Evolutionary conservation across 2,797 vertebrate species (phyloP), one percentile per base, ranked within the genome.

Genomic region (Melanotaenia parkinsoni): DNA sequence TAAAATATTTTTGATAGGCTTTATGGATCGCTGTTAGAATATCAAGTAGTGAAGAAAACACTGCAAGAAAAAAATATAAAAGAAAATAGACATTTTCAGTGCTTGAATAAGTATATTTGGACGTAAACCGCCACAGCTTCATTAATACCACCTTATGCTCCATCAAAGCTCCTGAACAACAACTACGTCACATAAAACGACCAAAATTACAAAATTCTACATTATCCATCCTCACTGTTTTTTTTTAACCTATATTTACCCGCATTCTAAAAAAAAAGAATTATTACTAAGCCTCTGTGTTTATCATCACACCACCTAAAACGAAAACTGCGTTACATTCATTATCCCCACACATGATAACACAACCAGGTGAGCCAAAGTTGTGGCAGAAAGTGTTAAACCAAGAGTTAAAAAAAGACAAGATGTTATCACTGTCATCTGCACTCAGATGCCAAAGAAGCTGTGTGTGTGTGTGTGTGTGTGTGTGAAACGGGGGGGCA

Each of bases 381-480:
- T 79, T 87, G 87, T 81, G 87, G 89, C 79, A 86, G 71, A 86
- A 74, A 61, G 83, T 86, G 87, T 85, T 80, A 83, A 90, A 88
- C 90, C 88, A 75, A 40, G 76, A 82, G 85, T 87, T 88, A 84
- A 87, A 90, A 94, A 86, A 83, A 91, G 85, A 84, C 2, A 0
- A 63, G 79, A 87, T 80, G 75, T 61, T 92, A 94, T 94, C 93
- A 8, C 61, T 76, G 37, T 63, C 78, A 88, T 90, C 90, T 91
- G 87, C 74, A 73, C 81, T 86, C 76, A 79, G 78, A 88, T 85
- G 83, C 82, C 71, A 84, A 70, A 66, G 72, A 64, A 70, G 63
- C 30, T 80, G 24, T 60, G 33, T 47, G 30, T 59, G n/a, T 61
- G 35, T 60, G 59, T 64, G 67, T 67, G 56, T n/a, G n/a, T 70